These are phyloP conservation scores for Rotaria magnacalcarata DNA, from an alignment of 2,888 invertebrate species.

Conservation along the genomic window DNA sequence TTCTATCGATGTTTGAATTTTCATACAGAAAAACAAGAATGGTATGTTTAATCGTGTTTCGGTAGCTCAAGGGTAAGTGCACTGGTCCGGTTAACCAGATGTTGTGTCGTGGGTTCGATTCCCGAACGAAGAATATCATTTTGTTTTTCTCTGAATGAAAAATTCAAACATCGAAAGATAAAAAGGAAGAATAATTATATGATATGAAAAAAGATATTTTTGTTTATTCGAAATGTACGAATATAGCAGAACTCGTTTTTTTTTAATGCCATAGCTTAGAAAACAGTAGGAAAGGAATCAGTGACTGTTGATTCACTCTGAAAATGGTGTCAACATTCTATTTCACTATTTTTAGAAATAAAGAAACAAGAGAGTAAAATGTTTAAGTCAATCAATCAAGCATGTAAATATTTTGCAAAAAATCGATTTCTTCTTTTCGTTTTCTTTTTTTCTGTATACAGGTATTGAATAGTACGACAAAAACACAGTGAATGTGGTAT, in stretches of 20 bases:
- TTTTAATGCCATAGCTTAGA: not conserved
- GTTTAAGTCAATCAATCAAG: not conserved
- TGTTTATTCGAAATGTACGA: too few species aligned
- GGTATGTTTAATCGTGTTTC: too few species aligned
- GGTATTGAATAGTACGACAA: not conserved
- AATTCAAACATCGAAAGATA: too few species aligned
- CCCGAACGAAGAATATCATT: not conserved
- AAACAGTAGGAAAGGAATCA: not conserved
- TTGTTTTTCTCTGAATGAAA: too few species aligned
- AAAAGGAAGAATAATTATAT: too few species aligned
- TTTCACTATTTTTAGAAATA: not conserved
- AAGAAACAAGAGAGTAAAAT: not conserved
- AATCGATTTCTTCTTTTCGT: not conserved
- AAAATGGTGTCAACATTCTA: not conserved
- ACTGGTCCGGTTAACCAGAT: too few species aligned
- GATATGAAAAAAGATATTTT: too few species aligned
- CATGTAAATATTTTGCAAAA: not conserved
- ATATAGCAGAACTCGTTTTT: not conserved
- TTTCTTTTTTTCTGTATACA: too few species aligned
- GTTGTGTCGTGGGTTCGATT: not conserved
- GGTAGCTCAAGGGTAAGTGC: too few species aligned
- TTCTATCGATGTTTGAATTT: too few species aligned
- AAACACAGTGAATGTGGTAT: not conserved
- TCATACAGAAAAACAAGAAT: too few species aligned
- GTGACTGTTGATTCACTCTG: not conserved